These are phyloP conservation scores for Cyanoderma ruficeps DNA, from an alignment of 2,113 vertebrate genomes.

Conservation along the genomic window DNA sequence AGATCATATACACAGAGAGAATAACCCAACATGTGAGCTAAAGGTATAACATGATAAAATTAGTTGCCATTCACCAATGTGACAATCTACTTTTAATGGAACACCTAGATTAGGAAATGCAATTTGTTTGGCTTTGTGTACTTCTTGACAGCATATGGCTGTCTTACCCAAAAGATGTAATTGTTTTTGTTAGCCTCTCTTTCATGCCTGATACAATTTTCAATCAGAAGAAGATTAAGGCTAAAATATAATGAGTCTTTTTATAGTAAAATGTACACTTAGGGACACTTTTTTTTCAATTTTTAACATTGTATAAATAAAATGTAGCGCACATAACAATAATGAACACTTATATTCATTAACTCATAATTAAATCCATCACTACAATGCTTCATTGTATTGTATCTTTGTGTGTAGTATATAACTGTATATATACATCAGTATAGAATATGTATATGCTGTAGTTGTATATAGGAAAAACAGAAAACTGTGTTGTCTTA, in stretches of 20 bases:
- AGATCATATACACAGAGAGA: neutral
- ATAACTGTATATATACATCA: neutral
- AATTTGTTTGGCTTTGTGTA: constrained; percentile 47
- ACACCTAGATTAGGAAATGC: constrained; percentile 15
- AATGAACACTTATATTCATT: neutral
- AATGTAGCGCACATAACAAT: neutral
- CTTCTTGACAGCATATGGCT: constrained; percentile 30
- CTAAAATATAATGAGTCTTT: neutral
- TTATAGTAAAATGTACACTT: neutral
- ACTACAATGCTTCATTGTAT: neutral
- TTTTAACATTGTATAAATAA: neutral
- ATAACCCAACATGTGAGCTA: neutral
- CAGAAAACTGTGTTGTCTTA: neutral
- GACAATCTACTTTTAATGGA: constrained; percentile 55
- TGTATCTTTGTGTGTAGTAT: neutral
- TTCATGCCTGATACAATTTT: constrained; percentile 32
- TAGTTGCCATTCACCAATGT: constrained; percentile 35
- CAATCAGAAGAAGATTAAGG: neutral
- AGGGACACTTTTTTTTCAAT: neutral
- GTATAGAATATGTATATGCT: neutral
- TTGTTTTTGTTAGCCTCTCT: constrained; percentile 43
- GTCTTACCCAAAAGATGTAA: neutral
- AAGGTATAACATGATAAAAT: constrained; percentile 5
- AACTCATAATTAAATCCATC: neutral
- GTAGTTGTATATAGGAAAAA: neutral